These are phyloP conservation scores for Fringilla coelebs DNA, from an alignment of 2,797 vertebrate species.

Conservation along the genomic window DNA sequence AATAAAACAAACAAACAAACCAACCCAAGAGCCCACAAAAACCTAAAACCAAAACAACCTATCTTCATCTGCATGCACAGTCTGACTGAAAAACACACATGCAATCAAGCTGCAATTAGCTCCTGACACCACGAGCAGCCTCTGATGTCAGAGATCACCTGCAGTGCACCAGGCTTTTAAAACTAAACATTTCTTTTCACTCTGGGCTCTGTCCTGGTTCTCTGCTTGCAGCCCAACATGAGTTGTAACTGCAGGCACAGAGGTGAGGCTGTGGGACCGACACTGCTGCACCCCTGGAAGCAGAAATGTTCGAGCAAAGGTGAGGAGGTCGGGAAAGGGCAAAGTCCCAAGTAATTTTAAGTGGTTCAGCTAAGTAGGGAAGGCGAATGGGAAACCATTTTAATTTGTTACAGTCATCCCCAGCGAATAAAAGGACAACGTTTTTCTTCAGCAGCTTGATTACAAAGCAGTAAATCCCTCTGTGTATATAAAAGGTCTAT, in stretches of 20 bases:
- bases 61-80: background rate
- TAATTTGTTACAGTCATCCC: slow-evolving; percentile 71
- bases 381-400: slow-evolving; percentile 67
- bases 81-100: background rate
- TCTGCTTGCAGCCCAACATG: background rate
- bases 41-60: background rate
- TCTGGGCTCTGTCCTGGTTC: background rate
- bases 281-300: slow-evolving; percentile 27
- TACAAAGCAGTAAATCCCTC: slow-evolving; percentile 70
- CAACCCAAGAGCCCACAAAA: background rate
- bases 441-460: slow-evolving; percentile 66
- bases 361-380: slow-evolving; percentile 64
- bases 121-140: background rate
- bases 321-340: slow-evolving; percentile 70
- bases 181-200: background rate
- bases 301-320: slow-evolving; percentile 53
- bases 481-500: slow-evolving; percentile 55
- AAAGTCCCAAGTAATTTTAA: slow-evolving; percentile 72
- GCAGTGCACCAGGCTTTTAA: background rate
- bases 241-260: slow-evolving; percentile 33
- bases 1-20: background rate
- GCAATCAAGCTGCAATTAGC: background rate
- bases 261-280: slow-evolving; percentile 25
- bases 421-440: slow-evolving; percentile 65
- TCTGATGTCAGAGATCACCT: background rate